Base-by-base conservation (phyloP, 2,888 invertebrate genomes). In the Amiota mariae region DNA sequence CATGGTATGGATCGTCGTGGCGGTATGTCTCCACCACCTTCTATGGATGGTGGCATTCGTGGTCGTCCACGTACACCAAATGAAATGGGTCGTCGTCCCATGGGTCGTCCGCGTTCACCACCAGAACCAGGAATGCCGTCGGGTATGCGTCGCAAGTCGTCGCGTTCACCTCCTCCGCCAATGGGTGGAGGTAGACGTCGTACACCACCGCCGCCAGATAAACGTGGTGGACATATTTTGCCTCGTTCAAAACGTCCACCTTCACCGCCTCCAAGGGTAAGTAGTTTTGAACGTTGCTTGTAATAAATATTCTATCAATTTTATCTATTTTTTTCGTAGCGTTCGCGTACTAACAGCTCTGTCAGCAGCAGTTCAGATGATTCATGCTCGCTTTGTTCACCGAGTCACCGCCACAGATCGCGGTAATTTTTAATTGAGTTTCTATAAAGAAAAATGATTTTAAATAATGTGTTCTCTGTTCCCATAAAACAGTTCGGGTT, bases 331-430 rank as follows among this genome's bases (percentile, higher is more conserved):
- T 85, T 85, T 76, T 85, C 89, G 71, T 90, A 91, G 85, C 92
- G 94, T 0, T 94, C 94, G n/a, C 93, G 93, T 0, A 93, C 94
- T 0, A 94, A 93, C 1, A 95, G 95, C 54, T 94, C 95, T 0
- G 92, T 93, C 66, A 95, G 95, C 90, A 95, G 95, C 80, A 96
- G 96, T 86, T 95, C 95, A 0, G 95, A 95, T 83, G 94, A 95
- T 85, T 95, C 95, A 0, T 96, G 96, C 85, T 95, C 95, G 0
- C 95, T 96, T 1, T 96, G 96, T 87, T 95, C 95, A 0, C 95
- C 94, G 8, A 92, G 88, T 90, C 88, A 88, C 82, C 87, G 85
- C 73, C 89, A 84, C 74, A 87, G 89, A 82, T 90, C 90, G 77
- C 87, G 90, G 90, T 90, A 81, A 85, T 15, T n/a, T 71, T 36